Evolutionary conservation across 2,797 vertebrate species (phyloP), one percentile per base, ranked within the genome.

Genomic region (Anolis apletophallus): DNA sequence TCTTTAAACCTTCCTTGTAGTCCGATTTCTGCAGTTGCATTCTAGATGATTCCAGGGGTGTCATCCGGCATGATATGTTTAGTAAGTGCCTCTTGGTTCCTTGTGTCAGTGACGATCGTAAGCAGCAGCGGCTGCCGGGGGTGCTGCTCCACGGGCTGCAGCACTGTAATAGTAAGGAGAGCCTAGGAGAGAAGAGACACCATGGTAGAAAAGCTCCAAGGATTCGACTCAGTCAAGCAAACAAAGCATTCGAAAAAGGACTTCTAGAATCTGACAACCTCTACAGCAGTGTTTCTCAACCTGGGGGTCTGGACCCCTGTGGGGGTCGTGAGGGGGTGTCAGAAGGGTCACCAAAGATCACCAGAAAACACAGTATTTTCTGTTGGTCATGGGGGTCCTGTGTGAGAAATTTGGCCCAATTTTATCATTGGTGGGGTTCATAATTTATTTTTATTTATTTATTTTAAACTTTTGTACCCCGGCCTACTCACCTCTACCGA

Each of bases 151-250:
- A 7, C 99, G 95, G 57, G 98, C 97, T 26, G 99, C 97, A 0
- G 98, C 97, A 0, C 98, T 98, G 95, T 99, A 99, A 95, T 99
- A 99, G 94, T 99, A 99, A 0, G 99, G 98, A 91, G 99, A 99
- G 74, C 98, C 99, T 99, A 92, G 2, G 91, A 91, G 89, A 88
- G 73, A 94, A 81, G 67, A 94, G 50, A 87, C 1, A 57, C 40
- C 46, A 67, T 0, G 0, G 0, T 67, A 81, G 90, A 82, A 81
- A 72, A 74, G 32, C 57, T 50, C 59, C 85, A 74, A 40, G 54
- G 12, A 1, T 19, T 73, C 52, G 34, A 34, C 59, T 75, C 84
- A 74, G 26, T 76, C 55, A 29, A 1, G 9, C 75, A 1, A 0
- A 1, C 34, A n/a, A 0, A 0, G 6, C 46, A 1, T 16, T 19